phyloP scores from a whole-genome alignment of 2,113 vertebrate genomes.

The Progne subis region DNA sequence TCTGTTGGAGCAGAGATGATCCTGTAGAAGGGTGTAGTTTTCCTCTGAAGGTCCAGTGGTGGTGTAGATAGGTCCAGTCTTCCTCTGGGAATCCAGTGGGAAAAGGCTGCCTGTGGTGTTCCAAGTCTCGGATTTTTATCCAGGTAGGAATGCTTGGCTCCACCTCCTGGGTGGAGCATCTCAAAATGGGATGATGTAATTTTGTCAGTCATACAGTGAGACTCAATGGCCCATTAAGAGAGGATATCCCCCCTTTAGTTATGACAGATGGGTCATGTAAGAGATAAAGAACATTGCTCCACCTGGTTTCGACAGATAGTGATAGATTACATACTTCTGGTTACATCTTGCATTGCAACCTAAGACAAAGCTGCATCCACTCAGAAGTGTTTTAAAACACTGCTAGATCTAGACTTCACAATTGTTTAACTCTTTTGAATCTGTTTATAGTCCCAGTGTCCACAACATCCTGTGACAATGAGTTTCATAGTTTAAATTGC shows the following conservation, averaged over 20 bases:
- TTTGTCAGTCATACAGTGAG: neutral
- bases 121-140: neutral
- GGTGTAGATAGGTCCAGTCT: neutral
- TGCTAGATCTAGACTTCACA: neutral
- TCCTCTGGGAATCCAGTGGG: neutral
- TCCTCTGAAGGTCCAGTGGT: neutral
- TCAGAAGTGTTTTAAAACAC: neutral
- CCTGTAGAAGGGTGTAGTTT: neutral
- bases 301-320: neutral
- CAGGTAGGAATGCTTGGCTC: neutral
- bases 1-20: neutral
- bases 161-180: neutral
- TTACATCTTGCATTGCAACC: neutral
- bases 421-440: neutral
- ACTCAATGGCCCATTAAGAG: neutral
- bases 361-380: neutral
- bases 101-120: neutral
- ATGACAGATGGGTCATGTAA: neutral
- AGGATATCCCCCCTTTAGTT: neutral
- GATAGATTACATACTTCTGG: neutral
- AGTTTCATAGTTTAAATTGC: neutral
- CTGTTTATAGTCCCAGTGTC: neutral
- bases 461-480: neutral
- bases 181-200: neutral
- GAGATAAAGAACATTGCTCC: neutral